Percentiles rank a stretch among this genome's conserved stretches.
phyloP scores from a whole-genome alignment of 2,888 invertebrate species.

The Antheraea assamensis region DNA sequence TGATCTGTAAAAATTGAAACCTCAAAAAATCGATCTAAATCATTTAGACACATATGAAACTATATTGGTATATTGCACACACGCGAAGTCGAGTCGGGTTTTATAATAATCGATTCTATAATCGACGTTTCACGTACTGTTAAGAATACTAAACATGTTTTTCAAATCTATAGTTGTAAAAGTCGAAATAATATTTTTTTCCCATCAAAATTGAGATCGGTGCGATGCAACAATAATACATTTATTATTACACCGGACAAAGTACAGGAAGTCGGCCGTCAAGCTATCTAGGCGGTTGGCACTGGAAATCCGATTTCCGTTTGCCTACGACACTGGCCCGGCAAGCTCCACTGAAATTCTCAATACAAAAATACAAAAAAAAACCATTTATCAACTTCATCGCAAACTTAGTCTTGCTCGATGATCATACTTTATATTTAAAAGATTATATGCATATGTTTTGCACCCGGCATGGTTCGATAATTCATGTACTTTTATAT shows the following conservation, averaged over 20 bases:
- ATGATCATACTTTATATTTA: background rate
- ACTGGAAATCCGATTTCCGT: conserved; percentile 61
- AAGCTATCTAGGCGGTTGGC: conserved; percentile 47
- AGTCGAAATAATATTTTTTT: background rate
- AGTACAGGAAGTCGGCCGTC: conserved; percentile 49
- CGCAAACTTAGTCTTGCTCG: background rate
- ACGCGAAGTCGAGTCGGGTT: too few relatives aligned
- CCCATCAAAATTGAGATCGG: background rate
- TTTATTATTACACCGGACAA: conserved; percentile 55
- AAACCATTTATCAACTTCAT: background rate
- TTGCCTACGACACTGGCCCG: conserved; percentile 22
- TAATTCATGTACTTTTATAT: background rate
- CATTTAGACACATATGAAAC: too few relatives aligned
- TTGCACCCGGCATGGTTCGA: background rate
- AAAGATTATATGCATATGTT: background rate
- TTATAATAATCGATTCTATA: too few relatives aligned
- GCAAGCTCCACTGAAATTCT: background rate
- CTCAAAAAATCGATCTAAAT: too few relatives aligned
- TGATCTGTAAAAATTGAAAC: too few relatives aligned
- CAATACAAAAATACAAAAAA: background rate
- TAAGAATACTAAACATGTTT: background rate
- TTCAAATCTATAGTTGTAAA: background rate
- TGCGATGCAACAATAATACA: background rate
- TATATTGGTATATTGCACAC: too few relatives aligned
- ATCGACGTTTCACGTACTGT: too few relatives aligned